Base-by-base conservation (phyloP, 2,888 invertebrate species). In the Phragmatobia fuliginosa region DNA sequence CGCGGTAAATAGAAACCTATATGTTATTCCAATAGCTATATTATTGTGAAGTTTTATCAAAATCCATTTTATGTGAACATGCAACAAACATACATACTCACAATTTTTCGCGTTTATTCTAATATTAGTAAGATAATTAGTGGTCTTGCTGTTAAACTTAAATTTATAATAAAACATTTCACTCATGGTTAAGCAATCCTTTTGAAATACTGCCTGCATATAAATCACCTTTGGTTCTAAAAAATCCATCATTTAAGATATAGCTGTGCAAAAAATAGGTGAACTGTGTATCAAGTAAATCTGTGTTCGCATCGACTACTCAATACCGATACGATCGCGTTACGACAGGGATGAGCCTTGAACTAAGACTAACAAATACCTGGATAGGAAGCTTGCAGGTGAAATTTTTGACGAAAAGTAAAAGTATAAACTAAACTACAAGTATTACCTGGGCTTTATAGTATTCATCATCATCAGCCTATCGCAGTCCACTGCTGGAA, bases 271-370 rank as follows among this genome's bases (percentile, higher is more conserved):
- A 67, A 69, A 61, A 70, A 74, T 70, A 33, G 56, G 78, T 77
- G 70, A 73, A 73, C 61, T 72, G 75, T 79, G 79, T 75, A 71
- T 70, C 32, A 52, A 70, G 68, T 75, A 64, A 73, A 82, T 79
- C 80, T 73, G 67, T 71, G 41, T 62, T 70, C 65, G 65, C 36
- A 70, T 70, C 59, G 66, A 67, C 71, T 73, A 72, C 62, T 58
- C 66, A 68, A 65, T 62, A 41, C 61, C 67, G 80, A 82, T 82
- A 77, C 70, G 66, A 82, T 80, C 82, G 71, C 73, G 70, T 70
- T 73, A 71, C 70, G 68, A 59, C 60, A 18, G 73, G 58, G 78
- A 75, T 80, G 80, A 74, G 73, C 71, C 73, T 61, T 52, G 59
- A 28, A 32, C 67, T 5, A 7, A n/a, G 72, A 80, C 41, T 18